Base-by-base conservation (phyloP, 2,888 invertebrate genomes). In the Microctonus aethiopoides region DNA sequence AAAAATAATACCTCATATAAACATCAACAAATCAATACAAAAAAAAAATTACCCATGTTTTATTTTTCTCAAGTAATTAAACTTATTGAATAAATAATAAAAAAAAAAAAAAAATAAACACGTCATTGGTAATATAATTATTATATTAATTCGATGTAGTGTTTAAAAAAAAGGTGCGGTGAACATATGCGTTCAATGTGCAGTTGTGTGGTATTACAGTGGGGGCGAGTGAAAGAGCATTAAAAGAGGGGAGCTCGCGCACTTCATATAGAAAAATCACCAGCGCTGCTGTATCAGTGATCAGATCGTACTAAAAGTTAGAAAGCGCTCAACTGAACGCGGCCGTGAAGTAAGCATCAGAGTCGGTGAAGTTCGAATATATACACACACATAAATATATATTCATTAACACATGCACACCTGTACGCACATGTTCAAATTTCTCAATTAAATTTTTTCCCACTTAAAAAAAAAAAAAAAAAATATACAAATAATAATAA, bases 281-380 rank as follows among this genome's bases (percentile, higher is more conserved):
- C 57, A 67, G 63, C 73, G 71, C 16, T 69, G 68, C 71, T 71
- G 72, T 72, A 72, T 70, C 65, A 75, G 69, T 72, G 73, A 75
- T 73, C 75, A 77, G 72, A 75, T 73, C 63, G 75, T 72, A 77
- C 69, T 76, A 74, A 77, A 80, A 81, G 78, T 74, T 80, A 75
- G 74, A 72, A 75, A 79, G 74, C 71, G 74, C 72, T 79, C 6
- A 79, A 79, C 79, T 74, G 78, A 79, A 75, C 79, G 79, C 78
- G 77, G 76, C 77, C 77, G 79, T 79, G 77, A 78, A 63, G 32
- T 32, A 41, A 51, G 5, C 41, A 32, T 16, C 11, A 29, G 9
- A 51, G 16, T 46, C 6, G 32, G 16, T 32, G 24, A 20, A 41
- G 24, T 24, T 39, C 9, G 5, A 16, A 10, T 0, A 10, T 11